Base-by-base conservation (phyloP, 2,888 invertebrate species). In the Resseliella maxima region DNA sequence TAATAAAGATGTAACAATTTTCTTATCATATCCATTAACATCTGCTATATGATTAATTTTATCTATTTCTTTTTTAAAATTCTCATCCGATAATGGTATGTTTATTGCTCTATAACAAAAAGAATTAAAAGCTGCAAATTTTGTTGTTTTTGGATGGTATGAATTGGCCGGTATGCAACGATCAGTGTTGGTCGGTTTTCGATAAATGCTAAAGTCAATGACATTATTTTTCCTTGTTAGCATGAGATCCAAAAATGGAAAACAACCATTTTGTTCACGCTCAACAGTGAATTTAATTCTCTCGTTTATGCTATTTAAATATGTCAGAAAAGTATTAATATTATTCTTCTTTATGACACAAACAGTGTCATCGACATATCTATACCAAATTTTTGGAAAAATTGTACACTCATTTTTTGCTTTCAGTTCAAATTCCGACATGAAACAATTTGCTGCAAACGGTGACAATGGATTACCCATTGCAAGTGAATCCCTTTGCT, bases 321-420 rank as follows among this genome's bases (percentile, higher is more conserved):
- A 64, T 64, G 24, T 27, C 2, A 6, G 8, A 64, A 27, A 10
- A 1, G 24, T 64, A 5, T 64, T 15, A 64, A 64, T 27, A 31
- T 81, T 8, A 36, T 35, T 35, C 18, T 81, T 36, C 21, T 18
- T 35, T 18, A 81, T 81, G 81, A 81, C 5, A 12, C 15, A 12
- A 18, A 35, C 35, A 3, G n/a, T 21, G 35, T 81, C 81, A 81
- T 81, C 81, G 36, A 81, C 36, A 81, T 81, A 81, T 81, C 81
- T 81, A 0, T 35, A 18, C 81, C 81, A 81, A 36, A 81, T 36
- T 1, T 21, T 81, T 81, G 81, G 81, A 36, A 81, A 81, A 81
- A 36, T 81, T 31, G 12, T 50, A 24, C 24, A 24, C 21, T 35
- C 35, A 18, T 36, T 81, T 15, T 81, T 81, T 5, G 21, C 1